Base-by-base conservation (phyloP, 2,113 vertebrate genomes). In the Strix aluco region DNA sequence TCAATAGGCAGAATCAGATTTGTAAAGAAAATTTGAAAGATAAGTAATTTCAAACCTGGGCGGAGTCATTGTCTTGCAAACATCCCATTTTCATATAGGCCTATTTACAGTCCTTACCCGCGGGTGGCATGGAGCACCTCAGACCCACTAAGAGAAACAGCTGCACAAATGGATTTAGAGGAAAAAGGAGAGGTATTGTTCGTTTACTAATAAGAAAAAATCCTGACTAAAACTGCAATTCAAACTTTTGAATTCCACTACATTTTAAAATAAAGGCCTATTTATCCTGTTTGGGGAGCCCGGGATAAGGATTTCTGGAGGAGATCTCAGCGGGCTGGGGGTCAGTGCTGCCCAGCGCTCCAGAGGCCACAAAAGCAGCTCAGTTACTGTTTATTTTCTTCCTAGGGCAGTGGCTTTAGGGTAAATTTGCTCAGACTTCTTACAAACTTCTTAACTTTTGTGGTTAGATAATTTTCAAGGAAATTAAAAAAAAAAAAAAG, bases 351-450 rank as follows among this genome's bases (percentile, higher is more conserved):
- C 18, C 4, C 32, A 6, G 67, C 0, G 46, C 30, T 49, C 34
- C 71, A 19, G 26, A 14, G 30, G 17, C 22, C 78, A 27, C 73
- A 12, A 15, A 4, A 30, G 57, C 30, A 15, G 36, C 12, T 65
- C 77, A 9, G 38, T 5, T 8, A 13, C 40, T 40, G 97, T 93
- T 96, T 94, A 71, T 92, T 94, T 95, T 93, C 85, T 71, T 87
- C 44, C 82, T 71, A 77, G 34, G 72, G 52, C 36, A 86, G 49
- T 63, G 81, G 66, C 59, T 91, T 88, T 63, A 95, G 72, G 59
- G 38, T 38, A 92, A 93, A 96, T 96, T 94, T 29, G 3, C 32
- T 88, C 38, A 47, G 36, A 38, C 25, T 83, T 92, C 92, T 91
- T 78, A 51, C 57, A 88, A 86, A 61, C 57, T 13, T 62, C 34